Base-by-base conservation (phyloP, 1,140 invertebrate genomes). In the Drosophila persimilis region DNA sequence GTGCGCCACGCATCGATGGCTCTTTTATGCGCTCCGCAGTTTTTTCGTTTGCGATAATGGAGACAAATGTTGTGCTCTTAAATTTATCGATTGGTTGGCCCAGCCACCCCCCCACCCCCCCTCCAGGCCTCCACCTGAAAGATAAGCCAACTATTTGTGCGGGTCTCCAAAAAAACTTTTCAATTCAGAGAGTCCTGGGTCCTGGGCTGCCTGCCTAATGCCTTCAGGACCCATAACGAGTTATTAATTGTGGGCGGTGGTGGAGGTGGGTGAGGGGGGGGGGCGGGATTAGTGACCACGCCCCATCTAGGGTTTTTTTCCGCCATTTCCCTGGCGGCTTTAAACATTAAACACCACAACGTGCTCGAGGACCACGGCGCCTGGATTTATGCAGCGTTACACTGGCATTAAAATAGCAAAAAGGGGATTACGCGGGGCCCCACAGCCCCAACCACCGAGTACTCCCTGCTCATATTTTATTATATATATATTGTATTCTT, bases 11-110 rank as follows among this genome's bases (percentile, higher is more conserved):
- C 80, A 80, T 84, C 77, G 77, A 84, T 84, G 80, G 63, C 50
- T 75, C 81, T 80, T 86, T 86, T 84, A 84, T 84, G 73, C 69
- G 80, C 80, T 86, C 61, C 80, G 54, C 81, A 86, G 63, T 80
- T 85, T 85, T 54, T 60, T 17, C 17, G 17, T 88, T 78, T 77
- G 74, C 77, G 81, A 86, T 88, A 88, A 86, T 86, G 78, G 83
- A 86, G 83, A 81, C 81, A 88, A 86, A 86, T 86, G 83, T 88
- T 77, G 83, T 73, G 83, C 74, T 88, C 83, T 86, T 86, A 81
- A 86, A 88, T 88, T 86, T 86, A 86, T 86, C 83, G 81, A 86
- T 86, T 86, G 81, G 69, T 62, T 67, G 52, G 22, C 45, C 17
- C 17, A 17, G 17, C 17, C 0, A 0, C 17, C 17, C 17, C 17